Evolutionary conservation across 2,113 vertebrate species (phyloP).

Genomic region (Heteronetta atricapilla): DNA sequence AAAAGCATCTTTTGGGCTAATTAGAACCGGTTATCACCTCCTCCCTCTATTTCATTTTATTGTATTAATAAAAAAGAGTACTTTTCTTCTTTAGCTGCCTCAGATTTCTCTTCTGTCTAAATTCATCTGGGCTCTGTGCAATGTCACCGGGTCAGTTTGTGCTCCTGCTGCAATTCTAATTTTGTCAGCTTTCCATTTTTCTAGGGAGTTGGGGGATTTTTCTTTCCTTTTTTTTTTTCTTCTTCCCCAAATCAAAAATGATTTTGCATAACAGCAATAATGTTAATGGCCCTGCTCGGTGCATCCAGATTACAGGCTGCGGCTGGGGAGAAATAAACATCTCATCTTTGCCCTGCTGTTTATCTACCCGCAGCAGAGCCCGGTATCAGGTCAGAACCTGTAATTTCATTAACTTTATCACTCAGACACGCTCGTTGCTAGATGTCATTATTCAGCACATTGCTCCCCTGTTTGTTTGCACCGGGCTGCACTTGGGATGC

Average conservation of each 20-base stretch:
- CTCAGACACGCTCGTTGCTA: slow-evolving; percentile 42
- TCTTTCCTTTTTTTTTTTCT: neutral
- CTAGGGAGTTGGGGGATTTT: slow-evolving; percentile 30
- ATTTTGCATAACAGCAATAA: slow-evolving; percentile 68
- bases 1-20: neutral
- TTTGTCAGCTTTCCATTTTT: slow-evolving; percentile 48
- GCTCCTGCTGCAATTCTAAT: slow-evolving; percentile 45
- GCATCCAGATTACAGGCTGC: slow-evolving; percentile 50
- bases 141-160: slow-evolving; percentile 45
- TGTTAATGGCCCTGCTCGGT: slow-evolving; percentile 28
- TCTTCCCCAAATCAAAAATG: slow-evolving; percentile 43
- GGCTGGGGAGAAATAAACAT: slow-evolving; percentile 68
- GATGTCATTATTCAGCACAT: slow-evolving; percentile 66
- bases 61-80: neutral
- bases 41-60: neutral
- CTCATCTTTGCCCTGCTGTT: slow-evolving; percentile 70
- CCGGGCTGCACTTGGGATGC: slow-evolving; percentile 12
- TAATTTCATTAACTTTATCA: slow-evolving; percentile 75
- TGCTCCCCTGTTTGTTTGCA: slow-evolving; percentile 15
- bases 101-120: slow-evolving; percentile 18
- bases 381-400: slow-evolving; percentile 68
- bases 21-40: neutral
- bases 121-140: slow-evolving; percentile 50
- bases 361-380: slow-evolving; percentile 69
- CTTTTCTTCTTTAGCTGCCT: slow-evolving; percentile 1